Base-by-base conservation (phyloP, 2,797 vertebrate genomes). In the Pachyuromys duprasi region DNA sequence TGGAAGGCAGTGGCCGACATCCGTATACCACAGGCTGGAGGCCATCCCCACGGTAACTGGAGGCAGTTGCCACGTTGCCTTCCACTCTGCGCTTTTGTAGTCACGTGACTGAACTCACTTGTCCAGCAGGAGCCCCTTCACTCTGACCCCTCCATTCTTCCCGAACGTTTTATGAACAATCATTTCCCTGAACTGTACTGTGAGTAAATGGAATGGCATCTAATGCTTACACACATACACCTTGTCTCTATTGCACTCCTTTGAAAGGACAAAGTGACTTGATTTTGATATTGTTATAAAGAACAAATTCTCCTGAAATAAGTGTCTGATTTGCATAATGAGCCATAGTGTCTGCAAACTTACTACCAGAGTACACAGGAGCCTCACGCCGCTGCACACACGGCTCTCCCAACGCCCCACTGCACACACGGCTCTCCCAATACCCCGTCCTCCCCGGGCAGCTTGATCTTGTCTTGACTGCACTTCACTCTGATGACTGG, bases 191-290 rank as follows among this genome's bases (percentile, higher is more conserved):
- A 1, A 72, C 76, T 75, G 55, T 60, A 33, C 80, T 49, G 65
- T n/a, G 55, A n/a, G 7, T 76, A 88, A 63, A 31, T 49, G 45
- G 18, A 95, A 36, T 63, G 72, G 36, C 72, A 94, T 89, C n/a
- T 95, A 3, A 87, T 84, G 89, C 5, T 49, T 57, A 86, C 28
- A 28, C 3, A 53, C 49, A 95, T 78, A 15, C 14, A 55, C 7
- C 62, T 78, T 90, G 22, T 31, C 26, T 95, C 5, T 92, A 93
- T 69, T 33, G 67, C 67, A 88, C 2, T 0, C n/a, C 26, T 75
- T 95, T 39, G 17, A 82, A 91, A 63, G 82, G 36, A 96, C 31
- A 67, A 86, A 36, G 8, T 65, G n/a, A 72, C 90, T 92, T 49
- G n/a, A 67, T 84, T 87, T 93, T 86, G 90, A 65, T 89, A 86